Base-by-base conservation (phyloP, 2,888 invertebrate genomes). In the Theretra japonica region DNA sequence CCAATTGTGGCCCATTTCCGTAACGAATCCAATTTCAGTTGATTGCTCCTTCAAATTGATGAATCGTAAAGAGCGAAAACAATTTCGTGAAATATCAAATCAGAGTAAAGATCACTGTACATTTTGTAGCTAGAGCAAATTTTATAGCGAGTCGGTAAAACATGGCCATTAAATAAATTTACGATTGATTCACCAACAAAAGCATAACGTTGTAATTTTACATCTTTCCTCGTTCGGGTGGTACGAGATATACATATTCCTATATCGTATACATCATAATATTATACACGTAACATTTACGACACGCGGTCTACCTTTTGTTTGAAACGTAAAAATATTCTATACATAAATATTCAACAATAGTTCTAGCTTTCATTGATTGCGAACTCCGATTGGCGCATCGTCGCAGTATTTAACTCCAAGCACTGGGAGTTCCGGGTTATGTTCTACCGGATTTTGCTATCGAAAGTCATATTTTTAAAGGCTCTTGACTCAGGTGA, bases 1-100 rank as follows among this genome's bases (percentile, higher is more conserved):
- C 83, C 85, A 84, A 85, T 86, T 86, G 85, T 85, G 82, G 85
- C 78, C 79, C 80, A 82, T 83, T 84, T 83, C 81, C 80, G 81
- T 83, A 85, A 86, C 84, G 82, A 86, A 85, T 85, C 86, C 84
- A 85, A 85, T 86, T 85, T 82, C 82, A 79, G 79, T 84, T 84
- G 83, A 85, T 86, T 83, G 83, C 82, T 83, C 80, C 79, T 79
- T 76, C 78, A 82, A 86, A 84, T 82, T 85, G 85, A 85, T 84
- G 85, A 86, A 82, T 83, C 85, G 82, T 86, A 86, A 86, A 84
- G 81, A 80, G 77, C 78, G 80, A 84, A 85, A 84, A 85, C 85
- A 85, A 83, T 85, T 85, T 83, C 81, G 79, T 78, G 74, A 80
- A 80, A 83, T 81, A 83, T 83, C 80, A 80, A 83, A 86, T 82